phyloP scores from a whole-genome alignment of 1,140 invertebrate genomes.

The Ceratosolen fusciceps region DNA sequence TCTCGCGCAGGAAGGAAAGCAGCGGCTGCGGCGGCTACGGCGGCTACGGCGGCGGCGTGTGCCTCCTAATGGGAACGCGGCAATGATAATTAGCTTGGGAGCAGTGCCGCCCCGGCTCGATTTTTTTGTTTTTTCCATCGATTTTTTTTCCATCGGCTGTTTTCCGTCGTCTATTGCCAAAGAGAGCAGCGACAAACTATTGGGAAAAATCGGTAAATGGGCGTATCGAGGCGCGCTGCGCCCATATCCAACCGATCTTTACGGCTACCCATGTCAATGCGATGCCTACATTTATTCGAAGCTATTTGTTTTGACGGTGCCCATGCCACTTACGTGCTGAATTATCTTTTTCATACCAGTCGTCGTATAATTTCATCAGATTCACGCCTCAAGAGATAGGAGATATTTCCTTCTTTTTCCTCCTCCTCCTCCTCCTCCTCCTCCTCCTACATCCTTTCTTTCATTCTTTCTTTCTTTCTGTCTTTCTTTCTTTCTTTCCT shows the following conservation, averaged over 20 bases:
- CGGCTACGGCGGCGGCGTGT: not conserved
- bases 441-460: too few species aligned
- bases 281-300: not conserved
- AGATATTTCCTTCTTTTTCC: not conserved
- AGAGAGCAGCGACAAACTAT: constrained; percentile 29
- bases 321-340: not conserved
- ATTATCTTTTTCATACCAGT: not conserved
- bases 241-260: not conserved
- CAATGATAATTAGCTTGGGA: constrained; percentile 34
- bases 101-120: not conserved
- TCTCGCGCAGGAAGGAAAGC: constrained; percentile 27
- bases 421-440: too few species aligned
- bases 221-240: not conserved
- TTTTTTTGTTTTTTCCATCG: too few species aligned
- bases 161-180: not conserved
- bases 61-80: constrained; percentile 25
- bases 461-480: too few species aligned
- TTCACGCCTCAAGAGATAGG: not conserved
- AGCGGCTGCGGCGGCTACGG: too few species aligned
- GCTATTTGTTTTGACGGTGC: not conserved
- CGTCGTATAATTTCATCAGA: not conserved
- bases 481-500: too few species aligned
- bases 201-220: not conserved
- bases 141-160: not conserved
- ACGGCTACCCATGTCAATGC: not conserved